A percentile compares a stretch with the other conserved stretches of the same genome.
phyloP scores from a whole-genome alignment of 2,113 vertebrate species.

The Lota lota region DNA sequence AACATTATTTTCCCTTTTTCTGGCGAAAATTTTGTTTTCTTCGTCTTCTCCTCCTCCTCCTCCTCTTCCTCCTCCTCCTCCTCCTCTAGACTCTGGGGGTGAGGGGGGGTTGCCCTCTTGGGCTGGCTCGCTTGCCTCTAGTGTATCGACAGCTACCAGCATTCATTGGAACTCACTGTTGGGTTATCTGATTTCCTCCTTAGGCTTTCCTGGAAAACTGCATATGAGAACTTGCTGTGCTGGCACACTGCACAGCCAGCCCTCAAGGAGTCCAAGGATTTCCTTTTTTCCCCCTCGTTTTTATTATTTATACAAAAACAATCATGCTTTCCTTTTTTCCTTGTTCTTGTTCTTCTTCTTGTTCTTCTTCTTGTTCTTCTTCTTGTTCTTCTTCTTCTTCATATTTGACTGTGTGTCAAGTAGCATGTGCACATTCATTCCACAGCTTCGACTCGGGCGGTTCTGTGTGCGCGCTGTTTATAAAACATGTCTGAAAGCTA shows the following conservation, averaged over 20 bases:
- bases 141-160: slow-evolving; percentile 48
- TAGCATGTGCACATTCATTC: slow-evolving; percentile 12
- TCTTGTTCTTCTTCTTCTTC: neutral
- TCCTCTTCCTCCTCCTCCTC: slow-evolving; percentile 3
- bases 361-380: neutral
- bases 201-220: slow-evolving; percentile 58
- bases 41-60: neutral
- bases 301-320: neutral
- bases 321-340: neutral
- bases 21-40: slow-evolving; percentile 79
- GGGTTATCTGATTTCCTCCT: slow-evolving; percentile 59
- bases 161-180: slow-evolving; percentile 47
- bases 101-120: slow-evolving; percentile 14
- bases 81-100: slow-evolving; percentile 18
- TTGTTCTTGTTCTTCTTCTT: neutral
- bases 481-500: slow-evolving; percentile 17
- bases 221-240: slow-evolving; percentile 43
- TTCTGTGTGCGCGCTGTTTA: neutral
- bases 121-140: slow-evolving; percentile 35
- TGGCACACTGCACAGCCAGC: slow-evolving; percentile 37
- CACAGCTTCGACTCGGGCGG: slow-evolving; percentile 23
- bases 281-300: neutral
- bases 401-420: slow-evolving; percentile 23
- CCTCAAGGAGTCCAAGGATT: slow-evolving; percentile 27
- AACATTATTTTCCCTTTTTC: slow-evolving; percentile 30